These are phyloP conservation scores for Philereme vetulata DNA, from an alignment of 2,888 invertebrate genomes.

Conservation along the genomic window DNA sequence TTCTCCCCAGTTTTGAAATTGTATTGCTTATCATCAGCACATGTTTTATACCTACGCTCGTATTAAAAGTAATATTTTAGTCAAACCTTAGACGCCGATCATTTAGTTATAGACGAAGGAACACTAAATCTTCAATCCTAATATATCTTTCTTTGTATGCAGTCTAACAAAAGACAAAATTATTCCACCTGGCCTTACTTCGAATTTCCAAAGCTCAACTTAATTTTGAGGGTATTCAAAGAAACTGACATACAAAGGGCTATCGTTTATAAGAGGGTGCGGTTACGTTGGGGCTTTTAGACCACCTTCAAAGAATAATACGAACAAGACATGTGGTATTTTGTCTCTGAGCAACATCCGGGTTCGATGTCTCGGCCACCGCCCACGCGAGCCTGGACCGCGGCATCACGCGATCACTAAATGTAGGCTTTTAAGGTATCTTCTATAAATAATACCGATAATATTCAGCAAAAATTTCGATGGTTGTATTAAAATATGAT, in stretches of 20 bases:
- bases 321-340: slow-evolving; percentile 51
- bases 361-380: slow-evolving; percentile 76
- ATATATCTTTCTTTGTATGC: too few relatives aligned
- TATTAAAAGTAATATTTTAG: background rate
- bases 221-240: slow-evolving; percentile 4
- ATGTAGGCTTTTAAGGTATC: slow-evolving; percentile 28
- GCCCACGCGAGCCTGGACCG: slow-evolving; percentile 79
- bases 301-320: slow-evolving; percentile 23
- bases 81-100: too few relatives aligned
- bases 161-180: too few relatives aligned
- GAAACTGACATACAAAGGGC: background rate
- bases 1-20: too few relatives aligned
- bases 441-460: slow-evolving; percentile 9
- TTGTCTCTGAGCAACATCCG: slow-evolving; percentile 60
- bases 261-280: slow-evolving; percentile 25
- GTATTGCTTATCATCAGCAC: background rate
- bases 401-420: slow-evolving; percentile 30
- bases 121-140: too few relatives aligned
- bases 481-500: background rate
- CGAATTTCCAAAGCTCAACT: background rate
- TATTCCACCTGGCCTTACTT: too few relatives aligned
- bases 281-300: slow-evolving; percentile 32
- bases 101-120: too few relatives aligned
- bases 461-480: background rate
- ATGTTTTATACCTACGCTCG: background rate